Conservation (phyloP, 2,113 vertebrate genomes). For the Gallinago jamesoni region DNA sequence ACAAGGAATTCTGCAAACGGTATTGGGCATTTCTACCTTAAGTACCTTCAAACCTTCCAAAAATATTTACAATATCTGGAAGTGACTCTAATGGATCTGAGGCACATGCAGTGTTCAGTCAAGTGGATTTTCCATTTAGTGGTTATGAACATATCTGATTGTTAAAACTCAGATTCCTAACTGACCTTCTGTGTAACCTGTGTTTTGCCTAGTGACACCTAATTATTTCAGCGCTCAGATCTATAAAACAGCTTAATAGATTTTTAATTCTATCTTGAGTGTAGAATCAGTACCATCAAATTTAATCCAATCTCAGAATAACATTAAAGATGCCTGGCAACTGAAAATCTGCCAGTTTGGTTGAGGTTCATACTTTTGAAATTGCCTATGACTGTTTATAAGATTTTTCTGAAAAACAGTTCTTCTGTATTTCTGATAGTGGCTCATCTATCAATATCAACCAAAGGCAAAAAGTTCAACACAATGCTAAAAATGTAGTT, state of each 20-base stretch:
- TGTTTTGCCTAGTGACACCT: background rate
- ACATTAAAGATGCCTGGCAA: background rate
- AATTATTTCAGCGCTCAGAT: background rate
- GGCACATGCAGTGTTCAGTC: background rate
- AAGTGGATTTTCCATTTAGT: accelerated
- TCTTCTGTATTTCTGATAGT: background rate
- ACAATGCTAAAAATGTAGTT: background rate
- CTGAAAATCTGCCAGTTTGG: background rate
- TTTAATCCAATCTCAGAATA: background rate
- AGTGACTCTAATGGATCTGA: background rate
- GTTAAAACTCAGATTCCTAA: background rate
- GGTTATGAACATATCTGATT: background rate
- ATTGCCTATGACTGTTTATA: background rate
- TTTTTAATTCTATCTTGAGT: background rate
- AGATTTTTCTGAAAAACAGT: background rate
- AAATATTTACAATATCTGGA: background rate
- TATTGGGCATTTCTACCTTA: background rate
- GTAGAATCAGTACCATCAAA: background rate
- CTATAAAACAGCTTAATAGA: background rate
- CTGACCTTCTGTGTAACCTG: background rate
- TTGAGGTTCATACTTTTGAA: background rate
- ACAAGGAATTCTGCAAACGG: background rate
- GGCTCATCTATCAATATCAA: background rate
- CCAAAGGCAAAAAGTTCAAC: background rate
- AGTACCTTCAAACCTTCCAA: background rate